Evolutionary conservation across 1,140 invertebrate genomes (phyloP).

Genomic region (Drosophila subpulchrella): DNA sequence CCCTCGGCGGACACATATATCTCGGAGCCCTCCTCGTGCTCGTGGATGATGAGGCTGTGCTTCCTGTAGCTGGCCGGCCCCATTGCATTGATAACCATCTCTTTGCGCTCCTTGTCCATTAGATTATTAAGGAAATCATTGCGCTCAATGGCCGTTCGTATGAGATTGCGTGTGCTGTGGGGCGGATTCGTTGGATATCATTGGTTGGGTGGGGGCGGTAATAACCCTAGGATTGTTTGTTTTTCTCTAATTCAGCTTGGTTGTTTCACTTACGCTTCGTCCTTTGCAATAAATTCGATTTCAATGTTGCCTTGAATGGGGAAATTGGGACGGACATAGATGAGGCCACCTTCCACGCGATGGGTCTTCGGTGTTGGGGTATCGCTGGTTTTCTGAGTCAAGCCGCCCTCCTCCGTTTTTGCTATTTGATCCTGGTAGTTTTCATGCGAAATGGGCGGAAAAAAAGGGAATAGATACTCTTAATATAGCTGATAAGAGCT

Average conservation of each 20-base stretch:
- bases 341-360: constrained; percentile 78
- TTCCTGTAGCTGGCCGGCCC: constrained; percentile 91
- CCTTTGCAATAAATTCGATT: constrained; percentile 80
- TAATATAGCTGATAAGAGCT: constrained; percentile 32
- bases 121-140: constrained; percentile 98
- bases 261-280: constrained; percentile 74
- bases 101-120: constrained; percentile 91
- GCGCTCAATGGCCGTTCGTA: constrained; percentile 88
- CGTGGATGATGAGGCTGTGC: constrained; percentile 92
- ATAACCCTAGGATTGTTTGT: constrained; percentile 32
- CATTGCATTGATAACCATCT: constrained; percentile 96
- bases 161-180: constrained; percentile 85
- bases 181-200: constrained; percentile 19
- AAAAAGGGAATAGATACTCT: constrained; percentile 34
- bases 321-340: constrained; percentile 75
- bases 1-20: constrained; percentile 93
- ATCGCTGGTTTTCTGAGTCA: constrained; percentile 15
- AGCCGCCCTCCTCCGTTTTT: constrained; percentile 36
- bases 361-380: constrained; percentile 53
- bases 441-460: constrained; percentile 14
- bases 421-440: constrained; percentile 62
- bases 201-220: neutral
- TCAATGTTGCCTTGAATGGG: constrained; percentile 72
- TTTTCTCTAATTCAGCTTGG: constrained; percentile 24
- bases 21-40: constrained; percentile 93